A percentile compares a stretch with the other conserved stretches of the same genome.
Evolutionary conservation across 2,113 vertebrate genomes (phyloP).

Genomic region (Eudyptes chrysolophus): DNA sequence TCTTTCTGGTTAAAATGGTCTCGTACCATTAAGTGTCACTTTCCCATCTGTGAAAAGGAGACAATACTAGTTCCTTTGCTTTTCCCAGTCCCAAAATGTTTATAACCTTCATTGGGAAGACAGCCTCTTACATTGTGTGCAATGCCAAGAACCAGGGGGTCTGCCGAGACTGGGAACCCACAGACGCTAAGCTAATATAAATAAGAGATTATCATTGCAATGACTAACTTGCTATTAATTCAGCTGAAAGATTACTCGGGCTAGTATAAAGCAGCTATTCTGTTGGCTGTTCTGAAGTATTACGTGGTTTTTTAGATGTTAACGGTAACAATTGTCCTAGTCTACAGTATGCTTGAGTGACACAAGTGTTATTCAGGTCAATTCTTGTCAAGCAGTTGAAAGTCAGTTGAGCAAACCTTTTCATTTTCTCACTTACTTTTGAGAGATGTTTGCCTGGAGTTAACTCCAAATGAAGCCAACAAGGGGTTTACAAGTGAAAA

Average conservation of each 20-base stretch:
- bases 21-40: background rate
- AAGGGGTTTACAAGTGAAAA: background rate
- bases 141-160: background rate
- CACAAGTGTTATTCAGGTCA: background rate
- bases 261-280: background rate
- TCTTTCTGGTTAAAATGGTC: background rate
- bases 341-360: background rate
- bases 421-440: background rate
- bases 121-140: background rate
- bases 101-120: background rate
- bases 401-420: background rate
- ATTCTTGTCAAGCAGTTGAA: background rate
- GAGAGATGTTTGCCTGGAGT: background rate
- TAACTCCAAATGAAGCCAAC: slow-evolving; percentile 14
- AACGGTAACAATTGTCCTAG: background rate
- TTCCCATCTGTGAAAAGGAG: background rate
- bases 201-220: background rate
- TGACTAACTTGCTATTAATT: background rate
- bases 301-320: background rate
- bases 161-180: background rate
- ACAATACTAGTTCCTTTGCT: background rate
- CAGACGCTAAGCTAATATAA: background rate
- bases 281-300: background rate
- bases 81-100: background rate
- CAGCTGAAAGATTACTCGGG: background rate